These are phyloP conservation scores for Bubo scandiacus DNA, from an alignment of 2,113 vertebrate species.

Conservation along the genomic window DNA sequence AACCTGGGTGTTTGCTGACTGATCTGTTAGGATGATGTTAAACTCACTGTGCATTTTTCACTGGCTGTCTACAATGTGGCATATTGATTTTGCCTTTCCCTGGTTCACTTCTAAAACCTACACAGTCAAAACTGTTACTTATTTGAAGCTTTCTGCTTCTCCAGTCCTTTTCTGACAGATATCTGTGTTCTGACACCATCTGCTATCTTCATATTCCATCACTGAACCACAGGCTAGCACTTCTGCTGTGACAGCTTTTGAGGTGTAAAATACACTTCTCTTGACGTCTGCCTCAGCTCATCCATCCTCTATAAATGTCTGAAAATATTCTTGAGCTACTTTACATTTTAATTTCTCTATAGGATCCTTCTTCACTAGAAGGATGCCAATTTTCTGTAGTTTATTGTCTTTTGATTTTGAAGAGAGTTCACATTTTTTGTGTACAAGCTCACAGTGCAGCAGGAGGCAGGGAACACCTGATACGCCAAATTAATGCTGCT, in stretches of 20 bases:
- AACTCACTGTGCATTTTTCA: constrained; percentile 21
- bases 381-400: neutral
- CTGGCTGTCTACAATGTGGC: neutral
- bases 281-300: constrained; percentile 50
- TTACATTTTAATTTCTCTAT: constrained; percentile 22
- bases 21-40: constrained; percentile 8
- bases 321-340: neutral
- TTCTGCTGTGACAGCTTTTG: constrained; percentile 46
- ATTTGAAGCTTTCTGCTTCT: constrained; percentile 26
- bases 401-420: neutral
- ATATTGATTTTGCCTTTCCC: constrained; percentile 45
- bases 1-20: neutral
- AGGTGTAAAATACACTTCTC: constrained; percentile 45
- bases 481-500: neutral
- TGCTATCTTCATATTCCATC: constrained; percentile 41
- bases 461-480: neutral
- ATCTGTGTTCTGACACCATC: constrained; percentile 53
- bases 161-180: constrained; percentile 43
- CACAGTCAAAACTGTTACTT: constrained; percentile 37
- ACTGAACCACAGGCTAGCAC: constrained; percentile 33
- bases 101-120: constrained; percentile 41
- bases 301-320: neutral
- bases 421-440: neutral
- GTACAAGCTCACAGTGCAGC: neutral
- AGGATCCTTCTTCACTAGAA: neutral